Percentiles rank a stretch among this genome's conserved stretches.
These are phyloP conservation scores for Dasyurus viverrinus DNA, from an alignment of 2,113 vertebrate genomes.

Conservation along the genomic window DNA sequence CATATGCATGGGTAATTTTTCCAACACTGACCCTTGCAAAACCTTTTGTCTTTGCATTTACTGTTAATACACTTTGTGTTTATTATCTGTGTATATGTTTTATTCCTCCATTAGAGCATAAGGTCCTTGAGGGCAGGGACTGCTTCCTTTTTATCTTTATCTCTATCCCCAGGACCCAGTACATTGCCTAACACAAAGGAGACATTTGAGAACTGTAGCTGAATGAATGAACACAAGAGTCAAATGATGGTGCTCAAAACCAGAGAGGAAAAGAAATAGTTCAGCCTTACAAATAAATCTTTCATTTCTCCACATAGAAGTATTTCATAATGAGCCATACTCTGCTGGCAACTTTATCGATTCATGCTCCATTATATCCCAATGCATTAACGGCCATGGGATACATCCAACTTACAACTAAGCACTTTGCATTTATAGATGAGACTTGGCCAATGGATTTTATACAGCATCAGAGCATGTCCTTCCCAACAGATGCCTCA, in stretches of 20 bases:
- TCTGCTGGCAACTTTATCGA: neutral
- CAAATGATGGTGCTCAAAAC: neutral
- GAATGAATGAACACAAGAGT: neutral
- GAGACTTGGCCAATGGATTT: conserved; percentile 3
- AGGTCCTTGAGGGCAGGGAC: neutral
- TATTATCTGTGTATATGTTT: neutral
- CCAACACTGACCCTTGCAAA: too few species aligned
- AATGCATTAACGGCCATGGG: neutral
- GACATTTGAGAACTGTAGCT: neutral
- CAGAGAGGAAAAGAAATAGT: neutral
- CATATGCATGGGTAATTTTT: too few species aligned
- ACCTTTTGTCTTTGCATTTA: neutral
- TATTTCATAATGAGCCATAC: conserved; percentile 2
- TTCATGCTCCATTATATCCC: conserved; percentile 10
- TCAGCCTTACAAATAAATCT: neutral
- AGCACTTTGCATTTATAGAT: neutral
- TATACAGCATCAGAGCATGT: neutral
- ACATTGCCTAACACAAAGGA: neutral
- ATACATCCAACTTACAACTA: neutral
- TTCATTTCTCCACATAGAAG: neutral
- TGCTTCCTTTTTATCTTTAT: neutral
- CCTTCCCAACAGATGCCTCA: neutral
- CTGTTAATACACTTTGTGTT: neutral
- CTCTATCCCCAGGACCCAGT: neutral
- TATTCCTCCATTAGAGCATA: neutral